Conservation (phyloP, 2,888 invertebrate genomes). For the Ectropis crepuscularia region DNA sequence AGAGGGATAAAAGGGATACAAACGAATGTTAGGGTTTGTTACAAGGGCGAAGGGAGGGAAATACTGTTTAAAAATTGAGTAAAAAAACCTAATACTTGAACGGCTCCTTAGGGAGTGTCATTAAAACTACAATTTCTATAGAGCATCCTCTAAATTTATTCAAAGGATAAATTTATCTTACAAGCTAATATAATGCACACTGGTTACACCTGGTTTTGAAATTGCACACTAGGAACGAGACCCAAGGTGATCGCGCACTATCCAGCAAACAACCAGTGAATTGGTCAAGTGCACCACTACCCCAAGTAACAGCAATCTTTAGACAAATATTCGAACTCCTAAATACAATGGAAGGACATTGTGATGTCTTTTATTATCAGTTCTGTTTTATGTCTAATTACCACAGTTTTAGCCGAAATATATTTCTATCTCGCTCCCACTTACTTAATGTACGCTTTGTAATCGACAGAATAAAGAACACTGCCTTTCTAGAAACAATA, state of each 20-base stretch:
- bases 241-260: background rate
- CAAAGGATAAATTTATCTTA: constrained; percentile 6
- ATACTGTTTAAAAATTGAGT: no score
- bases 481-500: background rate
- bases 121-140: constrained; percentile 1
- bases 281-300: background rate
- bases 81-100: no score
- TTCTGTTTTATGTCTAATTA: background rate
- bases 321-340: background rate
- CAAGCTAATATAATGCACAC: constrained; percentile 18
- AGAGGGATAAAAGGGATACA: no score
- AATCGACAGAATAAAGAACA: constrained; percentile 1
- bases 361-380: constrained; percentile 6
- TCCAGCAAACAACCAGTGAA: background rate
- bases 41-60: no score
- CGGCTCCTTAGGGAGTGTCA: no score
- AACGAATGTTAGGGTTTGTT: no score
- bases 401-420: background rate
- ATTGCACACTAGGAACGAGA: background rate
- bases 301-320: background rate
- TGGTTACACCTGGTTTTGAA: constrained; percentile 10
- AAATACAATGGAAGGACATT: constrained; percentile 4
- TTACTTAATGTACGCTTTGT: background rate
- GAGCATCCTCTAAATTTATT: constrained; percentile 2
- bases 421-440: constrained; percentile 2